Evolutionary conservation across 1,140 invertebrate genomes (phyloP).

Genomic region (Drosophila equinoxialis): DNA sequence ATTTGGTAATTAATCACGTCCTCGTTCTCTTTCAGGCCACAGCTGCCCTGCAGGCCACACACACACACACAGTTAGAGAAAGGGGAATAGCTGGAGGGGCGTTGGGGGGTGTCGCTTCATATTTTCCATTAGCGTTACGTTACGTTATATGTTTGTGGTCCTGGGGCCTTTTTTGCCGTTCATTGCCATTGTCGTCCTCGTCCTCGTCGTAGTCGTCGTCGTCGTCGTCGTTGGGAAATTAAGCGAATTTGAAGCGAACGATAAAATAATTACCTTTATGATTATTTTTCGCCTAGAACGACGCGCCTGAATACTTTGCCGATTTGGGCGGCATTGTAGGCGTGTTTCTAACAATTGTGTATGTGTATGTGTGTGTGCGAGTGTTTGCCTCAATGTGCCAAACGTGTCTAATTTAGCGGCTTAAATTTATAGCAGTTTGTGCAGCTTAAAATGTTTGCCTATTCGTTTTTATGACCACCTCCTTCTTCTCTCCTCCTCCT

Average conservation of each 20-base stretch:
- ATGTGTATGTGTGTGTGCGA: background rate
- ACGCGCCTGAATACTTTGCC: background rate
- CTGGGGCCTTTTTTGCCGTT: constrained; percentile 15
- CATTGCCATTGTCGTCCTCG: constrained; percentile 16
- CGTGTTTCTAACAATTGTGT: constrained; percentile 24
- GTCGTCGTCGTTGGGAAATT: constrained; percentile 58
- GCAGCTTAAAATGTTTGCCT: constrained; percentile 70
- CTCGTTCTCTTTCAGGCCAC: constrained; percentile 53
- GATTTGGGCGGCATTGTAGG: background rate
- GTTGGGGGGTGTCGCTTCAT: constrained; percentile 41
- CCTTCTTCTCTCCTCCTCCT: background rate
- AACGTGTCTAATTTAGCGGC: constrained; percentile 76
- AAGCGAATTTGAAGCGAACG: constrained; percentile 70
- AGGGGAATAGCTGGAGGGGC: constrained; percentile 1
- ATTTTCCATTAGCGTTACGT: constrained; percentile 64
- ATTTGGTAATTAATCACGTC: constrained; percentile 77
- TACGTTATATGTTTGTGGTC: constrained; percentile 19
- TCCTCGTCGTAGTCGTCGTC: constrained; percentile 32
- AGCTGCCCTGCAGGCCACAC: constrained; percentile 34
- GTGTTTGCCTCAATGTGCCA: constrained; percentile 51
- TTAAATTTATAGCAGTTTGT: constrained; percentile 74
- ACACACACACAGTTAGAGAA: constrained; percentile 18
- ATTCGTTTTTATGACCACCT: constrained; percentile 63
- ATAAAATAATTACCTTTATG: constrained; percentile 77
- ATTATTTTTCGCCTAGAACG: constrained; percentile 53